Percentiles rank a stretch among this genome's conserved stretches.
These are phyloP conservation scores for Lichenostomus cassidix DNA, from an alignment of 2,113 vertebrate genomes.

Conservation along the genomic window DNA sequence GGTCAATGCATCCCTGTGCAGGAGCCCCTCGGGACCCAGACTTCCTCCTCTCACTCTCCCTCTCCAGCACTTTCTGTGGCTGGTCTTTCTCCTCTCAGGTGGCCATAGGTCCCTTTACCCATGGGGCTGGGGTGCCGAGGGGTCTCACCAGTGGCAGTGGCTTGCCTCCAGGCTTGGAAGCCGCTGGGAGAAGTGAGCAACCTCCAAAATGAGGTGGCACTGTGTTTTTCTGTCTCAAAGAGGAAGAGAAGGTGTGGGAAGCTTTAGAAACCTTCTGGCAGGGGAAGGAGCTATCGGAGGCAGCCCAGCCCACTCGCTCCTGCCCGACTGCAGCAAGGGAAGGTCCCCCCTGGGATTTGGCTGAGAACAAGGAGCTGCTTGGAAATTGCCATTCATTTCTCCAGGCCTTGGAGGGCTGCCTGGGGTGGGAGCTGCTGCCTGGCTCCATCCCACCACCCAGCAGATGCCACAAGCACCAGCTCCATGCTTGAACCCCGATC, in stretches of 20 bases:
- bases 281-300: constrained; percentile 33
- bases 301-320: constrained; percentile 52
- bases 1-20: background rate
- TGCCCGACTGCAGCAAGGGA: constrained; percentile 28
- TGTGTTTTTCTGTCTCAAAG: constrained; percentile 31
- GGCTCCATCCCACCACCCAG: background rate
- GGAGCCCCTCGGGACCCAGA: background rate
- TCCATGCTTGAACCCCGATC: background rate
- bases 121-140: background rate
- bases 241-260: constrained; percentile 63
- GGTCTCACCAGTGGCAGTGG: background rate
- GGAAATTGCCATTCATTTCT: constrained; percentile 17
- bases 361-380: constrained; percentile 24
- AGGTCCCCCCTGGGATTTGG: constrained; percentile 40
- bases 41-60: background rate
- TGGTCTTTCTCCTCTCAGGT: constrained; percentile 3
- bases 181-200: background rate
- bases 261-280: constrained; percentile 56
- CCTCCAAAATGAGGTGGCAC: constrained; percentile 2
- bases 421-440: background rate
- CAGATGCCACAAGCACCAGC: background rate
- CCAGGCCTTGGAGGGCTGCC: background rate
- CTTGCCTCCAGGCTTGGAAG: background rate
- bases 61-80: background rate
- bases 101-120: constrained; percentile 18